Percentiles rank a stretch among this genome's conserved stretches.
phyloP scores from a whole-genome alignment of 1,140 invertebrate species.

The Ptiloglossa arizonensis region DNA sequence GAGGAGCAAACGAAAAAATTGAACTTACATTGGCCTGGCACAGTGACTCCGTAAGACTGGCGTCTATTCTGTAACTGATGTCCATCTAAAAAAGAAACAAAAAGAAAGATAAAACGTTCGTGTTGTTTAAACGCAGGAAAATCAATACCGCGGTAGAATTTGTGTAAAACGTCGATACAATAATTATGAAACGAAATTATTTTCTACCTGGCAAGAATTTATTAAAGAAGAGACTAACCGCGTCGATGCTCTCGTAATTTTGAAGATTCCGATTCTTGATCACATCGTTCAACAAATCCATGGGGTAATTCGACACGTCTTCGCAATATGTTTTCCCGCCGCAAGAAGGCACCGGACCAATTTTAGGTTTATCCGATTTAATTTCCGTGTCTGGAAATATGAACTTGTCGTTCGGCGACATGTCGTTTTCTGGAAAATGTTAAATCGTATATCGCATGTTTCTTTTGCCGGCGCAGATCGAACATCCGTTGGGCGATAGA shows the following conservation, averaged over 20 bases:
- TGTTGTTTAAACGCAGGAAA: no score
- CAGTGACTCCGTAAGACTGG: neutral
- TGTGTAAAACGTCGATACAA: no score
- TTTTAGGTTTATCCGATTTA: neutral
- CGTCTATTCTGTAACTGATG: neutral
- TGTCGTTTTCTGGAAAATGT: neutral
- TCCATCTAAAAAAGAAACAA: neutral
- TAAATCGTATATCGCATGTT: neutral
- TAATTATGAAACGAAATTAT: no score
- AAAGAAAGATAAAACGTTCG: neutral
- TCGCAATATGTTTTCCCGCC: slow-evolving; percentile 59
- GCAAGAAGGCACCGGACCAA: slow-evolving; percentile 29
- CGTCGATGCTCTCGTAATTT: slow-evolving; percentile 50
- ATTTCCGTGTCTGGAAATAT: neutral
- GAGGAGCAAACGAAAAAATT: slow-evolving; percentile 9
- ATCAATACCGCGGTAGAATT: no score
- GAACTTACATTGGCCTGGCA: slow-evolving; percentile 23
- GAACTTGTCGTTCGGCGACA: neutral
- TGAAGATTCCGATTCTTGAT: slow-evolving; percentile 49
- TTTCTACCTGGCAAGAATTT: neutral
- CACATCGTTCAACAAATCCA: slow-evolving; percentile 44
- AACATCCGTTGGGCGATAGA: neutral
- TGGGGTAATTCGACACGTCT: slow-evolving; percentile 62
- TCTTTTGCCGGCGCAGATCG: neutral
- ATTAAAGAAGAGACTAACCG: slow-evolving; percentile 51